Conservation (phyloP, 2,113 vertebrate species). For the Psammodynastes pulverulentus region DNA sequence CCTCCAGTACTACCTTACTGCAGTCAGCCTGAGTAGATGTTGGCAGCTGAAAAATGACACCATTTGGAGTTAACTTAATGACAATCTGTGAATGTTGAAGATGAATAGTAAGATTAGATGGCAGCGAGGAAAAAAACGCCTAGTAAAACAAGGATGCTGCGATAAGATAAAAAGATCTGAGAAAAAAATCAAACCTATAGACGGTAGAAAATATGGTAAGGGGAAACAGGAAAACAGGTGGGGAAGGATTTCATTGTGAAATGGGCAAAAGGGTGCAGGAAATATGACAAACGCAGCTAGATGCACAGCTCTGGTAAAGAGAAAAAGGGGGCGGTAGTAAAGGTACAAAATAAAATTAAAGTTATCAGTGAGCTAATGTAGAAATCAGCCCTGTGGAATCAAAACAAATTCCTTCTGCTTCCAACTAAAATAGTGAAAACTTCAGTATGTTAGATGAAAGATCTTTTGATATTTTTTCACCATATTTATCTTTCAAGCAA, state of each 20-base stretch:
- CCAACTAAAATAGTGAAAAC: background rate
- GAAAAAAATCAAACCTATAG: too few relatives aligned
- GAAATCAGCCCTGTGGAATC: background rate
- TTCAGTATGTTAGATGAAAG: background rate
- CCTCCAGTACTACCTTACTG: background rate
- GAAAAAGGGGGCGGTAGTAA: background rate
- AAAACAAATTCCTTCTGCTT: background rate
- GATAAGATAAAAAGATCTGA: background rate
- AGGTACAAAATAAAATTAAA: background rate
- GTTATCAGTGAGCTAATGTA: background rate
- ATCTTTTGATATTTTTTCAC: background rate
- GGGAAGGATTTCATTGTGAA: background rate
- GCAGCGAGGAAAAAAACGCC: background rate
- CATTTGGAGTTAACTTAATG: background rate
- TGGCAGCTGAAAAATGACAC: background rate
- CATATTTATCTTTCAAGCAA: background rate
- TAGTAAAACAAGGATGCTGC: background rate
- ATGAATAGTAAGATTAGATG: background rate
- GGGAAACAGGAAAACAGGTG: background rate
- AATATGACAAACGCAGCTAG: background rate
- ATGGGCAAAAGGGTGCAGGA: background rate
- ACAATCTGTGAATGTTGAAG: background rate
- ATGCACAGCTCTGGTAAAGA: too few relatives aligned
- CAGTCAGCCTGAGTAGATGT: background rate
- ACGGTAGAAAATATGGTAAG: background rate